Percentiles rank a stretch among this genome's conserved stretches.
phyloP scores from a whole-genome alignment of 1,140 invertebrate genomes.

The Aricia agestis region DNA sequence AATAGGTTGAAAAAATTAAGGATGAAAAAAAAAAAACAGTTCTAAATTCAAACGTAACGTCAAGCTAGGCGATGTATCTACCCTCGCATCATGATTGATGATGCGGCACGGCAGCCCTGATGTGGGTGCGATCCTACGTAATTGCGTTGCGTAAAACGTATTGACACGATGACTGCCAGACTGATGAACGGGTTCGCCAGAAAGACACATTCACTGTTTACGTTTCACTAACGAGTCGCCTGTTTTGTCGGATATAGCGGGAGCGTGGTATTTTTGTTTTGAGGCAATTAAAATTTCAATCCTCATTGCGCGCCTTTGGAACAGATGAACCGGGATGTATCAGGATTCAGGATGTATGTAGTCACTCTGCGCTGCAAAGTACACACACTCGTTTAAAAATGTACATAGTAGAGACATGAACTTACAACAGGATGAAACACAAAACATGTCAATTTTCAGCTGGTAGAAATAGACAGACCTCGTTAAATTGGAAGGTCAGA shows the following conservation, averaged over 20 bases:
- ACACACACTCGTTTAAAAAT: too few species aligned
- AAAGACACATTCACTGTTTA: constrained; percentile 26
- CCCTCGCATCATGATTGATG: constrained; percentile 55
- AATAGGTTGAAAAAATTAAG: neutral
- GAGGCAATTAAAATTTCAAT: constrained; percentile 4
- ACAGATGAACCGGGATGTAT: neutral
- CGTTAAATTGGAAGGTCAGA: neutral
- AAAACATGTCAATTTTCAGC: neutral
- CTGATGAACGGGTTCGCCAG: constrained; percentile 31
- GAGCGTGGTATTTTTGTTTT: constrained; percentile 12
- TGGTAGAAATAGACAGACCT: neutral
- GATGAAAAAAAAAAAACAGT: neutral
- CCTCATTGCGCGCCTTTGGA: neutral
- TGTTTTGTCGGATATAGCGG: neutral
- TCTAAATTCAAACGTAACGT: constrained; percentile 14
- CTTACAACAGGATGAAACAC: neutral
- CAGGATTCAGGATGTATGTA: neutral
- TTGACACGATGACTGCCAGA: constrained; percentile 35
- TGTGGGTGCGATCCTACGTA: constrained; percentile 52
- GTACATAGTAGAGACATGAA: neutral
- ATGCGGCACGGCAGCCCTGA: constrained; percentile 46
- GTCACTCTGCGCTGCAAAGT: neutral
- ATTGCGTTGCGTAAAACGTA: constrained; percentile 46
- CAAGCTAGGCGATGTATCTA: constrained; percentile 14
- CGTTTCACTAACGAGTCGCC: constrained; percentile 22